These are phyloP conservation scores for Intellagama lesueurii DNA, from an alignment of 2,797 vertebrate species.

Conservation along the genomic window DNA sequence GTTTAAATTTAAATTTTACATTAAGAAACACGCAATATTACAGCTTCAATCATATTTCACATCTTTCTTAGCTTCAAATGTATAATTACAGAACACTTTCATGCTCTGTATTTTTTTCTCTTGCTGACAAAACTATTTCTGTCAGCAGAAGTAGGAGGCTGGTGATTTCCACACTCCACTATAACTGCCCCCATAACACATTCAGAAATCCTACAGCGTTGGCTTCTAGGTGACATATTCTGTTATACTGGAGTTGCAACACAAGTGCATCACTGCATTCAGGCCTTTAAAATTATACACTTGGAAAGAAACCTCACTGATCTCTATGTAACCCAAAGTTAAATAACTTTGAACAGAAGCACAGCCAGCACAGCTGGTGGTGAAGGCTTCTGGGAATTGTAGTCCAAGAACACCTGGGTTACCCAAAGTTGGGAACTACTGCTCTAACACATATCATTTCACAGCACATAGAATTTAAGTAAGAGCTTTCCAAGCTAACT, in stretches of 20 bases:
- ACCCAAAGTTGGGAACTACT: too few species aligned
- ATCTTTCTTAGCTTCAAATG: constrained; percentile 14
- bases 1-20: background rate
- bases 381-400: too few species aligned
- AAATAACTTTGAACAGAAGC: background rate
- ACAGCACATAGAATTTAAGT: background rate
- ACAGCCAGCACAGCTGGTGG: background rate
- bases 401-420: too few species aligned
- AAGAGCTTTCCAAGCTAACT: background rate
- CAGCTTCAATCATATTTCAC: background rate
- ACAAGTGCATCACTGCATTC: too few species aligned
- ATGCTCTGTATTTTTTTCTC: background rate
- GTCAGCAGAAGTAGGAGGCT: too few species aligned
- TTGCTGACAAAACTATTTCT: background rate
- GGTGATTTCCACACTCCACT: too few species aligned
- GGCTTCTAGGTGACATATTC: too few species aligned
- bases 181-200: too few species aligned
- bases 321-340: background rate
- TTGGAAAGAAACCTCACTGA: constrained; percentile 1
- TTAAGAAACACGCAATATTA: background rate
- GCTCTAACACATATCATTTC: background rate
- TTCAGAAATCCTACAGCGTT: too few species aligned
- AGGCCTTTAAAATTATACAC: background rate
- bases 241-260: too few species aligned
- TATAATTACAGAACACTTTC: background rate